Percentiles rank a stretch among this genome's conserved stretches.
Evolutionary conservation across 2,113 vertebrate genomes (phyloP).

Genomic region (Tursiops truncatus): DNA sequence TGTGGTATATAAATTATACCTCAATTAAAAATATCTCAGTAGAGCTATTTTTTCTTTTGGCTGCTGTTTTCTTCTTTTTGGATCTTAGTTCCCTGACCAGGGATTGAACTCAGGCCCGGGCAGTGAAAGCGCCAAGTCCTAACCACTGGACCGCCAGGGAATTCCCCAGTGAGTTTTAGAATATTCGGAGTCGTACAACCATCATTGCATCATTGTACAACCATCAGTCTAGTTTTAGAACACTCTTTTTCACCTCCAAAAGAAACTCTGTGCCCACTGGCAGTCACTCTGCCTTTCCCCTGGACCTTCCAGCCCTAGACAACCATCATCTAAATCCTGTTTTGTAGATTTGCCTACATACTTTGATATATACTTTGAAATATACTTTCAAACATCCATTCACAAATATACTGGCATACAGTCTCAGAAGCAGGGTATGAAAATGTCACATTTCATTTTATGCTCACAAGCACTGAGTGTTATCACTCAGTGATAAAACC

Average conservation of each 20-base stretch:
- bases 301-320: background rate
- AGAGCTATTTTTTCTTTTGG: no score
- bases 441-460: background rate
- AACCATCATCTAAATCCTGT: background rate
- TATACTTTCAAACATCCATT: background rate
- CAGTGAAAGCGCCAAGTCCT: background rate
- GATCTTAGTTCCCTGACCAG: background rate
- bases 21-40: no score
- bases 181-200: background rate
- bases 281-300: background rate
- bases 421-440: background rate
- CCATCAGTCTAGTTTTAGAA: background rate
- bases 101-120: background rate
- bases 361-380: background rate
- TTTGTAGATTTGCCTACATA: background rate
- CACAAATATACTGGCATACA: background rate
- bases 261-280: background rate
- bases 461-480: background rate
- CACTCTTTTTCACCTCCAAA: background rate
- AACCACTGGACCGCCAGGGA: background rate
- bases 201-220: background rate
- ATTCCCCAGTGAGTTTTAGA: background rate
- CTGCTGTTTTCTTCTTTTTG: background rate
- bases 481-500: background rate
- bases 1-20: no score